Evolutionary conservation across 2,113 vertebrate genomes (phyloP), one percentile per base, ranked within the genome.

Genomic region (Pimephales promelas): DNA sequence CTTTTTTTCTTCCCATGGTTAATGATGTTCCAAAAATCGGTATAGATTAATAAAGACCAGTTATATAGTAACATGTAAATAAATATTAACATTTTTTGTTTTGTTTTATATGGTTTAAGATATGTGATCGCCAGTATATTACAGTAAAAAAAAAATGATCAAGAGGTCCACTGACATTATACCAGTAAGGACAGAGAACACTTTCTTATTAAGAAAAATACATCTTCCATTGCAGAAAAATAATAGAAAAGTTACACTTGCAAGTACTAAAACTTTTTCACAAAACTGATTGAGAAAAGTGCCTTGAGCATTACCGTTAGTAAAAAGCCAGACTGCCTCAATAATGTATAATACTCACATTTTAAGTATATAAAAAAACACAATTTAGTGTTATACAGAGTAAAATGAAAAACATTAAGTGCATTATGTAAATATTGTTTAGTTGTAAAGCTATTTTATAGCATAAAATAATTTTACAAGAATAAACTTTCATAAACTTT

Each of bases 181-280:
- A 59, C 59, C 26, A 82, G 61, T 61, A 40, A 71, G 49, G 73
- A 70, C 66, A 85, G 57, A 88, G 57, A 79, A 62, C 57, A 84
- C 66, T 82, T 86, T 90, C 81, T 85, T 85, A 87, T 86, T 81
- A 88, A 92, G 86, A 85, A 86, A 61, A 88, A 83, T 49, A 83
- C 70, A 86, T 83, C 85, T 85, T 79, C 68, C 84, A 85, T 82
- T 86, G 45, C 56, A 85, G 81, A 85, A 85, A 78, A 79, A 61
- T 59, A 52, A 62, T 31, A 40, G 43, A 13, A 83, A 76, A 61
- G 16, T 77, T 77, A 49, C 43, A 79, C 64, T 76, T 70, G 49
- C 64, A 85, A 76, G 76, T 83, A 75, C 70, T 56, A 77, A 73
- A 66, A 76, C 57, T 31, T 59, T 59, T 61, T 52, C 28, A 66